Base-by-base conservation (phyloP, 2,113 vertebrate species). In the Tursiops truncatus region DNA sequence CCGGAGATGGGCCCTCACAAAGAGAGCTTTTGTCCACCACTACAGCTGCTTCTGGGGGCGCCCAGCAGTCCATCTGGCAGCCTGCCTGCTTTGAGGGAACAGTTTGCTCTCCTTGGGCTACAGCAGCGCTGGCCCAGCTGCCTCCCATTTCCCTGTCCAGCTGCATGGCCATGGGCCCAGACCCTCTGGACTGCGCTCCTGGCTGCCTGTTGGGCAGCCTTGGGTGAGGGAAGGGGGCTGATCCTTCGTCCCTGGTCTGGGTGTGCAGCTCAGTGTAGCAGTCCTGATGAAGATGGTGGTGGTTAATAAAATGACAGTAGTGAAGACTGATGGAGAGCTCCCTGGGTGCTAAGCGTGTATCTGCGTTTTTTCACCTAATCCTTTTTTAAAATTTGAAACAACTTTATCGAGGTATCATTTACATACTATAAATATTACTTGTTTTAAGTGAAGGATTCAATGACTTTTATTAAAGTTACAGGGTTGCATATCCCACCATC, bases 21-120 rank as follows among this genome's bases (percentile, higher is more conserved):
- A 97, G 89, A 80, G 81, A 79, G 53, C n/a, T 79, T 94, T 96
- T 96, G 93, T 95, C 12, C 17, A 7, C 33, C 11, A 5, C 36
- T 5, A 36, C 68, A 74, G 91, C 63, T 93, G 92, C 68, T 92
- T 93, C 95, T 91, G 65, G 96, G 93, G 44, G 76, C 2, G 4
- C 79, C 71, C 26, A 21, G 70, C 71, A 63, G 58, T 33, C 60
- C 1, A 0, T 44, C 44, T 77, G 89, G 89, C 96, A 68, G 53
- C 23, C 92, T 7, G 94, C 93, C 92, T 1, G 0, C 20, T 26
- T 41, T 1, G 4, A 60, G 65, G 62, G 70, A 91, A 50, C 56
- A 60, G 87, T 70, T 53, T 21, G 70, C 67, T 67, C 23, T 81
- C 33, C 38, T 25, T 5, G 47, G 41, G 12, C 44, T 21, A 15